Conservation (phyloP, 2,113 vertebrate species). For the Notothenia rossii region DNA sequence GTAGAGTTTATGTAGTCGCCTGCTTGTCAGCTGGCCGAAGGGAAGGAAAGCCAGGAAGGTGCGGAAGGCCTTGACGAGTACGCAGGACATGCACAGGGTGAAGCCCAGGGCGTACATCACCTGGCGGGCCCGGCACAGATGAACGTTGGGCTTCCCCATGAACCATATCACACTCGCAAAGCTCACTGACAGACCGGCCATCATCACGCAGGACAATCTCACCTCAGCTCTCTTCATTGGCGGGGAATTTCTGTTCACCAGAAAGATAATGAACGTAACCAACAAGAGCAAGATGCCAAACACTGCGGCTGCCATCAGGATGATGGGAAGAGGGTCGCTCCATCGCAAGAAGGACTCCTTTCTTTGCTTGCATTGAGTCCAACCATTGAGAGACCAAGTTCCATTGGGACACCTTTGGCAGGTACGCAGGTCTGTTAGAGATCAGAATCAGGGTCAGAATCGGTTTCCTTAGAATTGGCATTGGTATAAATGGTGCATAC, state of each 20-base stretch:
- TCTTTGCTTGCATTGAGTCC: constrained; percentile 37
- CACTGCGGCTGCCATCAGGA: constrained; percentile 49
- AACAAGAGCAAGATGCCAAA: constrained; percentile 70
- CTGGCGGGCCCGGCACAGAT: constrained; percentile 76
- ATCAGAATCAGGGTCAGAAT: background rate
- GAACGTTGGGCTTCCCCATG: constrained; percentile 66
- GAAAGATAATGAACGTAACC: constrained; percentile 53
- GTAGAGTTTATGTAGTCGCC: constrained; percentile 50
- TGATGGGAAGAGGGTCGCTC: constrained; percentile 65
- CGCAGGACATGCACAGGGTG: constrained; percentile 79
- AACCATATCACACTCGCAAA: constrained; percentile 74
- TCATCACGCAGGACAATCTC: constrained; percentile 69
- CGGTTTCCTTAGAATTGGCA: too few relatives aligned
- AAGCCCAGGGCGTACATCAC: constrained; percentile 78
- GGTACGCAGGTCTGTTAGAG: constrained; percentile 60
- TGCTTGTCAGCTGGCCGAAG: constrained; percentile 44
- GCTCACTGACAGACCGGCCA: constrained; percentile 71
- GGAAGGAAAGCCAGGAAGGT: constrained; percentile 72
- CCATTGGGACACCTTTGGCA: constrained; percentile 67
- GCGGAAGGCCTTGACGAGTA: constrained; percentile 73
- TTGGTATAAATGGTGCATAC: too few relatives aligned
- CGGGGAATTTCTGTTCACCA: constrained; percentile 47
- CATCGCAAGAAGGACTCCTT: constrained; percentile 64
- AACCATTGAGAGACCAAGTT: constrained; percentile 62
- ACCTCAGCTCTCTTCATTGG: constrained; percentile 70